Percentiles rank a stretch among this genome's conserved stretches.
These are phyloP conservation scores for Bombylius discolor DNA, from an alignment of 2,888 invertebrate genomes.

Conservation along the genomic window DNA sequence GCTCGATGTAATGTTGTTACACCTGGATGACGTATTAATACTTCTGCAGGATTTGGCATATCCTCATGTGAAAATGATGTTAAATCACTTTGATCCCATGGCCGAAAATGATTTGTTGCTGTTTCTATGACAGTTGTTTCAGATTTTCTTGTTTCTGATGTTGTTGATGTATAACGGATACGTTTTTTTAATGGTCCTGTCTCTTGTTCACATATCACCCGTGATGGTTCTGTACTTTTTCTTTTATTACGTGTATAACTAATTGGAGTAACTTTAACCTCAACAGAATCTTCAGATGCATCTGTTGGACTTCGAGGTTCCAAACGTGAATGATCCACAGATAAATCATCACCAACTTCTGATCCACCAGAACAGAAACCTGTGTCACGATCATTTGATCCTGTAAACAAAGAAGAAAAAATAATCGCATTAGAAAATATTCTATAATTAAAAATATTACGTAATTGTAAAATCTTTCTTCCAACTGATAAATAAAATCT, in stretches of 20 bases:
- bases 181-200: conserved; percentile 58
- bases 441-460: too few relatives aligned
- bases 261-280: conserved; percentile 48
- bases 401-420: conserved; percentile 19
- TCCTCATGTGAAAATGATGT: conserved; percentile 28
- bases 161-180: conserved; percentile 41
- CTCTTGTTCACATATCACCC: conserved; percentile 40
- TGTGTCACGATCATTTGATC: conserved; percentile 43
- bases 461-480: too few relatives aligned
- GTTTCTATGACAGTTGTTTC: conserved; percentile 16
- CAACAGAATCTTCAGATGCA: conserved; percentile 51
- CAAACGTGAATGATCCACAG: conserved; percentile 35
- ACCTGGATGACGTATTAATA: conserved; percentile 34
- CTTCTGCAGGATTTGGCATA: conserved; percentile 39
- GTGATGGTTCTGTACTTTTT: conserved; percentile 53
- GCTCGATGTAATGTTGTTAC: conserved; percentile 33
- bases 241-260: conserved; percentile 45
- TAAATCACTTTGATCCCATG: conserved; percentile 44
- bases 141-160: conserved; percentile 16
- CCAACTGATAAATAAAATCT: too few relatives aligned
- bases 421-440: too few relatives aligned
- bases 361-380: conserved; percentile 56
- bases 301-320: conserved; percentile 48
- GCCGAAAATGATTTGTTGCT: conserved; percentile 43
- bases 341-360: conserved; percentile 50